Evolutionary conservation across 2,888 invertebrate genomes (phyloP).

Genomic region (Sialis lutaria): DNA sequence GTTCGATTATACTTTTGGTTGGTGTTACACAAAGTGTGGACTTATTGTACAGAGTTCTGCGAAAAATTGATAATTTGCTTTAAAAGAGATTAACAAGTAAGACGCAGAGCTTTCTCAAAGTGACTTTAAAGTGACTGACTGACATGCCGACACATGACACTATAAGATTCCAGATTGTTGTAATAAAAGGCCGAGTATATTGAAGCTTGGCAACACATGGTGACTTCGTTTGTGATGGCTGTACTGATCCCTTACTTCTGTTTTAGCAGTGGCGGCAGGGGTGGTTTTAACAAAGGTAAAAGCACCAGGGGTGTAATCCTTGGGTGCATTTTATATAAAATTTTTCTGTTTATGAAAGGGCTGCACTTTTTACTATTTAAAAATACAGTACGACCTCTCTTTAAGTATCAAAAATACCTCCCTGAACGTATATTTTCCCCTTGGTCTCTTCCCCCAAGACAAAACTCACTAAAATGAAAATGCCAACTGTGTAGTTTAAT

Average conservation of each 20-base stretch:
- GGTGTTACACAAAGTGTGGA: no score
- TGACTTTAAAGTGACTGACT: no score
- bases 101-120: no score
- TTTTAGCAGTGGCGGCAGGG: conserved; percentile 89
- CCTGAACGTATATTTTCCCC: conserved; percentile 10
- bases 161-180: no score
- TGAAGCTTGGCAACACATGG: conserved; percentile 8
- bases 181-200: neutral
- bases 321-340: conserved; percentile 48
- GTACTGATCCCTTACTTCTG: conserved; percentile 68
- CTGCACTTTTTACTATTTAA: neutral
- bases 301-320: conserved; percentile 55
- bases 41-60: no score
- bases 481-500: neutral
- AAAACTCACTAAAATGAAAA: neutral
- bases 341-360: conserved; percentile 7
- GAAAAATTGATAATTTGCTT: no score
- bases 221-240: conserved; percentile 9
- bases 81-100: no score
- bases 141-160: no score
- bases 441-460: conserved; percentile 6
- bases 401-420: conserved; percentile 1
- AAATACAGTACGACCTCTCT: no score
- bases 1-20: no score
- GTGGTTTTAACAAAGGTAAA: conserved; percentile 96